Evolutionary conservation across 2,888 invertebrate species (phyloP).

Genomic region (Saturnia pavonia): DNA sequence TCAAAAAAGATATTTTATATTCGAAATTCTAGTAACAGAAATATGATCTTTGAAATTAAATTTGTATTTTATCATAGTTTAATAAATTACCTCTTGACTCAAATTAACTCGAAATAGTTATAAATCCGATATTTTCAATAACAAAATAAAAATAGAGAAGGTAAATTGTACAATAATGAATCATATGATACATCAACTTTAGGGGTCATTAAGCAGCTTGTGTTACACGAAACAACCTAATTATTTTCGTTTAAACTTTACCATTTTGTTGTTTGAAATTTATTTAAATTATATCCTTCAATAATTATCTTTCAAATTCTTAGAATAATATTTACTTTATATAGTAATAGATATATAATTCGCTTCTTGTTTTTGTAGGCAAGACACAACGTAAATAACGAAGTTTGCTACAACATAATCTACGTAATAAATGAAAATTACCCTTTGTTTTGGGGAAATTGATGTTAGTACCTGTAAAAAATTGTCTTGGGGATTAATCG

Average conservation of each 20-base stretch:
- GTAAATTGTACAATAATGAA: neutral
- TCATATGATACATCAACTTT: slow-evolving; percentile 16
- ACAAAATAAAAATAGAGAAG: neutral
- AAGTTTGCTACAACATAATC: slow-evolving; percentile 40
- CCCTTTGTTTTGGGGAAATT: slow-evolving; percentile 43
- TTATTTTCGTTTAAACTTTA: slow-evolving; percentile 44
- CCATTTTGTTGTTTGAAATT: slow-evolving; percentile 40
- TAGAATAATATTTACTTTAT: slow-evolving; percentile 38
- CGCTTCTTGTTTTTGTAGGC: slow-evolving; percentile 53
- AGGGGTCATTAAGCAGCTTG: slow-evolving; percentile 35
- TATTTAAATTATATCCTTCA: slow-evolving; percentile 45
- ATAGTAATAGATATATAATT: slow-evolving; percentile 58
- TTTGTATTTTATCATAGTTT: neutral
- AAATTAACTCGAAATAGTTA: slow-evolving; percentile 21
- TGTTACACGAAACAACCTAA: slow-evolving; percentile 49
- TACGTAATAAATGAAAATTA: slow-evolving; percentile 52
- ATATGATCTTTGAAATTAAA: neutral
- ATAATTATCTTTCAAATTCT: slow-evolving; percentile 49
- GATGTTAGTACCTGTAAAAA: slow-evolving; percentile 27
- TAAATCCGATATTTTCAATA: neutral
- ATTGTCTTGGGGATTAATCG: slow-evolving; percentile 35
- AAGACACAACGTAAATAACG: slow-evolving; percentile 44
- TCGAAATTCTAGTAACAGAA: no score
- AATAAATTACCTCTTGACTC: neutral
- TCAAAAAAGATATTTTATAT: no score